Evolutionary conservation across 2,888 invertebrate species (phyloP).

Genomic region (Tetropium fuscum): DNA sequence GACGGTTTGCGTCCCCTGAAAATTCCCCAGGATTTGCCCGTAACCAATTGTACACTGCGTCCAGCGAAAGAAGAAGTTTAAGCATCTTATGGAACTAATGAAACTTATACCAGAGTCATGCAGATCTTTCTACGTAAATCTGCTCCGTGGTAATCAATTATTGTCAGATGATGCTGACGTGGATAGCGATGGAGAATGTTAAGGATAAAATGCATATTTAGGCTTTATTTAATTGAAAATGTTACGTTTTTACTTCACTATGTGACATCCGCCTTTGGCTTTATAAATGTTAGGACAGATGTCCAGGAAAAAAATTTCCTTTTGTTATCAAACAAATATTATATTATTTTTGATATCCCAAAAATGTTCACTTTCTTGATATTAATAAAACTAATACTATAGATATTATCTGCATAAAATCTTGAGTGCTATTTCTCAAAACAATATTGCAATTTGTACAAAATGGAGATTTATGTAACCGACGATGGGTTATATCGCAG

Average conservation of each 20-base stretch:
- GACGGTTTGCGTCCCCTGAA: constrained; percentile 11
- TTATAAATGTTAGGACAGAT: constrained; percentile 3
- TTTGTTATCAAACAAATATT: neutral
- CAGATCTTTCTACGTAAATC: constrained; percentile 16
- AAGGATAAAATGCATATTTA: constrained; percentile 10
- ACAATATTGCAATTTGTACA: neutral
- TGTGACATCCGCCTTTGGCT: constrained; percentile 12
- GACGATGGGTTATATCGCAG: too few species aligned
- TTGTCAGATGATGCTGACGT: constrained; percentile 13
- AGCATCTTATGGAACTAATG: constrained; percentile 13
- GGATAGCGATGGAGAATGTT: constrained; percentile 1
- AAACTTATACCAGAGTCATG: constrained; percentile 16
- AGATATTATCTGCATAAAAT: neutral
- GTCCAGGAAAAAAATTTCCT: neutral
- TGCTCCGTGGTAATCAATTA: constrained; percentile 11
- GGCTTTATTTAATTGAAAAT: neutral
- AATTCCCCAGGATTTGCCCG: constrained; percentile 12
- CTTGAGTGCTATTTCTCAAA: neutral
- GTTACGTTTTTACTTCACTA: neutral
- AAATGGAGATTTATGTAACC: too few species aligned
- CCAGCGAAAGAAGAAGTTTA: constrained; percentile 9
- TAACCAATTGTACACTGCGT: constrained; percentile 9
- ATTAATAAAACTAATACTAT: neutral
- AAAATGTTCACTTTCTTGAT: neutral
- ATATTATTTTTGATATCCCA: neutral